phyloP scores from a whole-genome alignment of 1,140 invertebrate species.

The Cephus cinctus region DNA sequence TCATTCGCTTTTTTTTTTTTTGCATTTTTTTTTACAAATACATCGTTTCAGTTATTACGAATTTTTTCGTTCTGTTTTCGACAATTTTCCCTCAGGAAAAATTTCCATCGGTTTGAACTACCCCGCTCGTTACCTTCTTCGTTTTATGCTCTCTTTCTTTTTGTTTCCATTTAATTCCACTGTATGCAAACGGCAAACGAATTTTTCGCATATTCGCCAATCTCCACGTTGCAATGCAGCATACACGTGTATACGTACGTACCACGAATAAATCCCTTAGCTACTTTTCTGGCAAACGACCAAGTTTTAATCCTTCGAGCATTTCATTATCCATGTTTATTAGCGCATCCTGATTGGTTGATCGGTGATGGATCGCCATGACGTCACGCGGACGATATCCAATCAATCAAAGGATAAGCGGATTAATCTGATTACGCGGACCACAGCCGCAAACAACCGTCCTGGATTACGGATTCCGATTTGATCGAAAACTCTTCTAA shows the following conservation, averaged over 20 bases:
- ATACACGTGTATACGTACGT: not conserved
- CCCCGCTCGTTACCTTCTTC: no score
- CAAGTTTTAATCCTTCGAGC: conserved; percentile 22
- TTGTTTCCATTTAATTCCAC: no score
- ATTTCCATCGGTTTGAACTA: no score
- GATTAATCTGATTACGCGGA: conserved; percentile 38
- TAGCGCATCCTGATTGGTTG: conserved; percentile 27
- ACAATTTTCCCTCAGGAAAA: no score
- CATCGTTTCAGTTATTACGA: no score
- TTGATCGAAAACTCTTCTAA: conserved; percentile 38
- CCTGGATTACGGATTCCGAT: conserved; percentile 39
- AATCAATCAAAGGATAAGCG: conserved; percentile 47
- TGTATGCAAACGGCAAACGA: no score
- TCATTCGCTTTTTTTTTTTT: no score
- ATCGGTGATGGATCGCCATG: conserved; percentile 38
- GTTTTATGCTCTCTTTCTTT: no score
- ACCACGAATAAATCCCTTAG: conserved; percentile 8
- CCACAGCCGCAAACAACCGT: conserved; percentile 30
- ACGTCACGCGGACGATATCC: conserved; percentile 28
- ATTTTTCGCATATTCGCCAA: no score
- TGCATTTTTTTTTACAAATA: no score
- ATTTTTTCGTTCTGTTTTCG: no score
- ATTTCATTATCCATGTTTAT: conserved; percentile 42
- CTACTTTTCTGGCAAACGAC: conserved; percentile 5
- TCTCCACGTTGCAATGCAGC: no score